Evolutionary conservation across 2,113 vertebrate species (phyloP).

Genomic region (Sylvilagus bachmani): DNA sequence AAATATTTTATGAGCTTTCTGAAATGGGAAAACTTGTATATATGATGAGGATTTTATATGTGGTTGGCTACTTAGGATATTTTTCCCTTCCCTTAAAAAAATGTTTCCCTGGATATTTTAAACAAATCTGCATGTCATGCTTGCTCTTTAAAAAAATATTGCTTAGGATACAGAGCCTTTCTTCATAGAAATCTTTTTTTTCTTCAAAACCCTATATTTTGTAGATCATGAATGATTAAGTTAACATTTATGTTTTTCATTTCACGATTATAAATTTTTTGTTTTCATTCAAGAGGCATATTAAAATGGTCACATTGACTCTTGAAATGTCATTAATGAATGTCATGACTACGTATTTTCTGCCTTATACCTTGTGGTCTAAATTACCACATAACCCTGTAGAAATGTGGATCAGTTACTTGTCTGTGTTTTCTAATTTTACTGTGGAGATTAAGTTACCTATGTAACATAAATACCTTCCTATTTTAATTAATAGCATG

Average conservation of each 20-base stretch:
- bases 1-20: constrained; percentile 43
- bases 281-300: constrained; percentile 1
- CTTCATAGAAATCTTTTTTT: background rate
- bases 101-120: constrained; percentile 13
- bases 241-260: background rate
- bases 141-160: constrained; percentile 3
- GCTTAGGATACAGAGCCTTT: background rate
- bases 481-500: background rate
- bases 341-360: background rate
- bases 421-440: background rate
- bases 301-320: background rate
- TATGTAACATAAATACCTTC: background rate
- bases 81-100: background rate
- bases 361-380: constrained; percentile 37
- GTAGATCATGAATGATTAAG: background rate
- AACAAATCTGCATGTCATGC: background rate
- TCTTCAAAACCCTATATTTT: background rate
- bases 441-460: background rate
- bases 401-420: background rate
- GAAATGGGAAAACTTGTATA: background rate
- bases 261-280: background rate
- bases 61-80: background rate
- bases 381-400: background rate
- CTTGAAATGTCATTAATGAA: constrained; percentile 37
- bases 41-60: background rate